Conservation (phyloP, 2,113 vertebrate species). For the Jacana jacana region DNA sequence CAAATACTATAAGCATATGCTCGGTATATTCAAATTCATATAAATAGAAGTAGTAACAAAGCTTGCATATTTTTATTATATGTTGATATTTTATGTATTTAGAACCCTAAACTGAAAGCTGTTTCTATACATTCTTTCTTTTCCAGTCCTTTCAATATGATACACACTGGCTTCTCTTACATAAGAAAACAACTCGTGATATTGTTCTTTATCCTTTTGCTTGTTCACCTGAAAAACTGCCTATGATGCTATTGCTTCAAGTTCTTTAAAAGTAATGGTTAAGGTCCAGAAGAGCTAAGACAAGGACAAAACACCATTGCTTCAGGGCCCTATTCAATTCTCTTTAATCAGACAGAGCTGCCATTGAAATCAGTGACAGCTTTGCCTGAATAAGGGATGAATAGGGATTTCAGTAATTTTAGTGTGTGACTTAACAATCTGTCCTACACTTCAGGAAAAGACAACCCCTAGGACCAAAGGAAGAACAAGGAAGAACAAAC, state of each 20-base stretch:
- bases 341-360: conserved; percentile 32
- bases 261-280: not conserved
- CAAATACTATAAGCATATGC: not conserved
- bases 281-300: conserved; percentile 33
- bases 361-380: conserved; percentile 36
- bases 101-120: not conserved
- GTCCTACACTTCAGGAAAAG: not conserved
- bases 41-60: not conserved
- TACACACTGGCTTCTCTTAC: not conserved
- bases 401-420: not conserved
- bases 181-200: not conserved
- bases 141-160: not conserved
- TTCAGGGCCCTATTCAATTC: conserved; percentile 14
- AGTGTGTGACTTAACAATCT: not conserved
- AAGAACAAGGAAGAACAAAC: not conserved
- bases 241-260: not conserved
- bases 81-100: not conserved
- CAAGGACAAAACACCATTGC: conserved; percentile 39
- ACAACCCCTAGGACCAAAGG: not conserved
- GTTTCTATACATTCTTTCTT: not conserved
- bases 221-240: conserved; percentile 8
- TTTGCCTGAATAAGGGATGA: not conserved
- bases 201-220: not conserved
- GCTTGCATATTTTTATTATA: not conserved
- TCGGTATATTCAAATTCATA: not conserved